Percentiles rank a stretch among this genome's conserved stretches.
phyloP scores from a whole-genome alignment of 1,140 invertebrate genomes.

The Macrotrachela quadricornifera region DNA sequence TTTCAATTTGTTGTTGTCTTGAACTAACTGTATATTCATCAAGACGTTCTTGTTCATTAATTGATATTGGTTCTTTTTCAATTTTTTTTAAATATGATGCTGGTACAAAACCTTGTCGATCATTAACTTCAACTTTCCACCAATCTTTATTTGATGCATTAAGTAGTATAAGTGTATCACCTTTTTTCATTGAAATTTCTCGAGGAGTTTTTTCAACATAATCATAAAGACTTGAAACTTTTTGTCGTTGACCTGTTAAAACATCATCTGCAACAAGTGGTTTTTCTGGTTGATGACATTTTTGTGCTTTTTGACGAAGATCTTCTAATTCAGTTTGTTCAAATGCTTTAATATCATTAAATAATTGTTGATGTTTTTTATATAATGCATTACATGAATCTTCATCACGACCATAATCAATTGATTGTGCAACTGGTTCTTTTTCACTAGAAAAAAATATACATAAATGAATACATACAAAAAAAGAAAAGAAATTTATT shows the following conservation, averaged over 20 bases:
- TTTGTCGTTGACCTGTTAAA: conserved; percentile 39
- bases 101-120: conserved; percentile 75
- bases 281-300: conserved; percentile 50
- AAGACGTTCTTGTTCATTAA: not conserved
- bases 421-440: conserved; percentile 73
- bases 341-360: conserved; percentile 90
- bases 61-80: conserved; percentile 16
- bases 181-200: conserved; percentile 98
- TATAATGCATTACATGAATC: conserved; percentile 87
- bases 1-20: conserved; percentile 71
- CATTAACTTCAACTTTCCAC: conserved; percentile 99
- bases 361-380: conserved; percentile 92
- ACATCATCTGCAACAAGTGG: conserved; percentile 7
- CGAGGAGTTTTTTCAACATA: conserved; percentile 92
- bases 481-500: conserved; percentile 97
- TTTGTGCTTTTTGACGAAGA: conserved; percentile 71
- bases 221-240: conserved; percentile 87
- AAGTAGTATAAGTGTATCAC: conserved; percentile 81
- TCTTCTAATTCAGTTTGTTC: conserved; percentile 64
- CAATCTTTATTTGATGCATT: conserved; percentile 99
- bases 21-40: conserved; percentile 57
- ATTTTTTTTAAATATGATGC: conserved; percentile 98
- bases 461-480: conserved; percentile 94
- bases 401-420: conserved; percentile 93
- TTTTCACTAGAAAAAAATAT: conserved; percentile 94